A percentile compares a stretch with the other conserved stretches of the same genome.
phyloP scores from a whole-genome alignment of 2,797 vertebrate genomes.

The Neomorphus geoffroyi region DNA sequence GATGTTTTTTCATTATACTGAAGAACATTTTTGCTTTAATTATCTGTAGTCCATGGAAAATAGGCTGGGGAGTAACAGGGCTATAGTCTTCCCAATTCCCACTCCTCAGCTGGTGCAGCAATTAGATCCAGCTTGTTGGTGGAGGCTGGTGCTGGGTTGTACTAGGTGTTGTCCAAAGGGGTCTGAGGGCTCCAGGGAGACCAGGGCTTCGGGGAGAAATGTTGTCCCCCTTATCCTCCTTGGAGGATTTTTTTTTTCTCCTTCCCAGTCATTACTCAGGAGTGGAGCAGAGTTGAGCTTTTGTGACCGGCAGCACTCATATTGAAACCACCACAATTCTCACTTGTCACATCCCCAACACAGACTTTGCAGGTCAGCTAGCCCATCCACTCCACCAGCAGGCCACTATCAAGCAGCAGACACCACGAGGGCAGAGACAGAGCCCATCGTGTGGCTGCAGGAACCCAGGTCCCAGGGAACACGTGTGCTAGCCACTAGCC shows the following conservation, averaged over 20 bases:
- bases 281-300: not conserved
- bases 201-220: not conserved
- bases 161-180: not conserved
- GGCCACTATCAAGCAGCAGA: not conserved
- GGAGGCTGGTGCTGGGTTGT: not conserved
- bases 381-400: not conserved
- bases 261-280: not conserved
- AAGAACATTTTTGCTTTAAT: not conserved
- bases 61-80: not conserved
- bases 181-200: not conserved
- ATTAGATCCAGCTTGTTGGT: not conserved
- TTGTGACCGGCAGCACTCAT: accelerated
- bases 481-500: accelerated
- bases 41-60: not conserved
- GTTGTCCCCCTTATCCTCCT: not conserved
- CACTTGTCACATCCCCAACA: accelerated
- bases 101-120: not conserved
- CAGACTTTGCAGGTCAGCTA: not conserved
- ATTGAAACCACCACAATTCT: not conserved
- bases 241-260: not conserved
- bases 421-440: no score
- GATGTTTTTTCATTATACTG: not conserved
- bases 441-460: not conserved
- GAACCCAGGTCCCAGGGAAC: not conserved
- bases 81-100: not conserved